A percentile compares a stretch with the other conserved stretches of the same genome.
These are phyloP conservation scores for Cyprinella venusta DNA, from an alignment of 2,797 vertebrate species.

Conservation along the genomic window DNA sequence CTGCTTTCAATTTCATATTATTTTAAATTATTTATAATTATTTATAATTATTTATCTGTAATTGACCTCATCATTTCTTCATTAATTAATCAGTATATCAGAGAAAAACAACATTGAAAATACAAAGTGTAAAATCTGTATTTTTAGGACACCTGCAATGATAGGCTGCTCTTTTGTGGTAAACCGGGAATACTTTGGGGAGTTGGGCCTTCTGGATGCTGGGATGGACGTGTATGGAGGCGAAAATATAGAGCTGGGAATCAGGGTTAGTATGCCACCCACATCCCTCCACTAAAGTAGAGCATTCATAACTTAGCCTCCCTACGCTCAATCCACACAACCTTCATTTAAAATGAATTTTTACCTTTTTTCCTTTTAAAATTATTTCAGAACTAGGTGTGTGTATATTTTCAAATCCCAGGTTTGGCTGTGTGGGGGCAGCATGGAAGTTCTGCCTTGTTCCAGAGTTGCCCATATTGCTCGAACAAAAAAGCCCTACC, in stretches of 20 bases:
- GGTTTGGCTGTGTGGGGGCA: constrained; percentile 98
- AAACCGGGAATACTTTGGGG: constrained; percentile 91
- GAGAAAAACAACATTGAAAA: not conserved
- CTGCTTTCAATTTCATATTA: not conserved
- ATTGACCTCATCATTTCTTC: not conserved
- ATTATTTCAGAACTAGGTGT: constrained; percentile 13
- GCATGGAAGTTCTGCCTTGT: constrained; percentile 98
- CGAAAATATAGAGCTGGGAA: constrained; percentile 98
- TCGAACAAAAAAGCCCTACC: constrained; percentile 94
- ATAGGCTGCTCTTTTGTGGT: constrained; percentile 98
- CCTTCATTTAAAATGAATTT: not conserved
- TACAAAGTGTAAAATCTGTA: constrained; percentile 15
- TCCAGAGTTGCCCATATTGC: constrained; percentile 96
- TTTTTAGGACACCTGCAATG: constrained; percentile 92
- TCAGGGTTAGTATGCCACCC: constrained; percentile 87
- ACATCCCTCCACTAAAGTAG: constrained; percentile 58
- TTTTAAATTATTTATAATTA: constrained; percentile 11
- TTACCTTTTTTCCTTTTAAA: not conserved
- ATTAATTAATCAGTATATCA: not conserved
- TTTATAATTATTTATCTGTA: not conserved
- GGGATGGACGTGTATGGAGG: constrained; percentile 99
- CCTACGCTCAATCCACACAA: constrained; percentile 7
- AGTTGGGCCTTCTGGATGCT: constrained; percentile 92
- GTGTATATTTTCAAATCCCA: constrained; percentile 62
- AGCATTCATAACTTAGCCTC: constrained; percentile 60